Conservation (phyloP, 2,113 vertebrate genomes). For the Cinclus cinclus region DNA sequence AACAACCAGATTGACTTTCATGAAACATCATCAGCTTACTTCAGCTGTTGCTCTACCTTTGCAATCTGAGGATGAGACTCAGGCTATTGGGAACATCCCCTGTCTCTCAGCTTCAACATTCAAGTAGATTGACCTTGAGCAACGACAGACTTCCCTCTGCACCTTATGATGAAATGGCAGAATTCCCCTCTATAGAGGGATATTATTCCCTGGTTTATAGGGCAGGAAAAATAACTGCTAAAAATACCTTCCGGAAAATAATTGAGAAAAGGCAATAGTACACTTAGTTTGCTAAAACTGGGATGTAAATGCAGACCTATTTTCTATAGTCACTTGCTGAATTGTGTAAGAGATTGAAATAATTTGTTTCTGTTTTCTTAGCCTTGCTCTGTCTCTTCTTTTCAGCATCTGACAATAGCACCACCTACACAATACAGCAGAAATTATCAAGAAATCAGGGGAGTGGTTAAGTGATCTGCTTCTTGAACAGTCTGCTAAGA, state of each 20-base stretch:
- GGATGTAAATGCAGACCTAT: neutral
- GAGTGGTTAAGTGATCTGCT: neutral
- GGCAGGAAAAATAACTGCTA: neutral
- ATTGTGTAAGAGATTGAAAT: neutral
- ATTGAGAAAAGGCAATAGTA: neutral
- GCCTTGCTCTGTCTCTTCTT: neutral
- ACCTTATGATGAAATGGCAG: neutral
- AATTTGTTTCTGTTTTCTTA: slow-evolving; percentile 19
- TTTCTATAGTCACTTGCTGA: neutral
- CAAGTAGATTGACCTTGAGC: neutral
- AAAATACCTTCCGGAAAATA: neutral
- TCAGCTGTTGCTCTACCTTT: neutral
- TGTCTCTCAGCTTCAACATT: neutral
- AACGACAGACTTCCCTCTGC: neutral
- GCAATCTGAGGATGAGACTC: neutral
- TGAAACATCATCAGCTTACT: neutral
- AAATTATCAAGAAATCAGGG: neutral
- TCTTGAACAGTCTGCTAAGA: neutral
- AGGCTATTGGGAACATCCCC: neutral
- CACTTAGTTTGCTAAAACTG: neutral
- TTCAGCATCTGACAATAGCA: slow-evolving; percentile 41
- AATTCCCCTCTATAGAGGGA: neutral
- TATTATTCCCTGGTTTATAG: neutral
- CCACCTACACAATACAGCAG: neutral
- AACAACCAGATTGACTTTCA: neutral